Evolutionary conservation across 2,888 invertebrate genomes (phyloP).

Genomic region (Aelia acuminata): DNA sequence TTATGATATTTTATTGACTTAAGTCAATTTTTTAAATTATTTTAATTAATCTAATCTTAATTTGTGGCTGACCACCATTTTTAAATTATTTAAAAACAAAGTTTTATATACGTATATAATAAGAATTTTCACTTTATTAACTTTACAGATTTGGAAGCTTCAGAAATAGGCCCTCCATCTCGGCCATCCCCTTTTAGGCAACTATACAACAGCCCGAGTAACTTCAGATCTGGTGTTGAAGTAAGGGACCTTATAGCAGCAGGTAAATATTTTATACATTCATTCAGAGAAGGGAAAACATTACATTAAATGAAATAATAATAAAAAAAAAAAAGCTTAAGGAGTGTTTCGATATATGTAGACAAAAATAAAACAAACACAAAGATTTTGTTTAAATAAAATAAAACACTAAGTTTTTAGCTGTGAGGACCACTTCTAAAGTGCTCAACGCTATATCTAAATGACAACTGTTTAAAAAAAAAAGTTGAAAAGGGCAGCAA

Average conservation of each 20-base stretch:
- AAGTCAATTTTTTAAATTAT: no score
- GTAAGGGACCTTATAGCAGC: conserved; percentile 54
- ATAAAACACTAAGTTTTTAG: no score
- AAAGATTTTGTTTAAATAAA: no score
- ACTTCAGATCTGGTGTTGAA: conserved; percentile 68
- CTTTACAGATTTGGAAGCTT: background rate
- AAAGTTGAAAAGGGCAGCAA: no score
- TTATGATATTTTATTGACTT: no score
- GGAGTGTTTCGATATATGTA: background rate
- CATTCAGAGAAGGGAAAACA: background rate
- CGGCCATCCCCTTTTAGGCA: conserved; percentile 52
- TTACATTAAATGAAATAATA: background rate
- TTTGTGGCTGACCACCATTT: no score
- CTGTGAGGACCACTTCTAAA: background rate
- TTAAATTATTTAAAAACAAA: no score
- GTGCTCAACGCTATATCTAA: background rate
- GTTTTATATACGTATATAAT: no score
- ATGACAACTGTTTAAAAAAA: no score
- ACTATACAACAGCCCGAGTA: conserved; percentile 71
- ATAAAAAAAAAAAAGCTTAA: background rate
- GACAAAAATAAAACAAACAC: background rate
- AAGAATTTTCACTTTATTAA: no score
- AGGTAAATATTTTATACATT: background rate
- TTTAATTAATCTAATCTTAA: no score
- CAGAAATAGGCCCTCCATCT: background rate